These are phyloP conservation scores for Linnaemya tessellans DNA, from an alignment of 2,888 invertebrate species.

Conservation along the genomic window DNA sequence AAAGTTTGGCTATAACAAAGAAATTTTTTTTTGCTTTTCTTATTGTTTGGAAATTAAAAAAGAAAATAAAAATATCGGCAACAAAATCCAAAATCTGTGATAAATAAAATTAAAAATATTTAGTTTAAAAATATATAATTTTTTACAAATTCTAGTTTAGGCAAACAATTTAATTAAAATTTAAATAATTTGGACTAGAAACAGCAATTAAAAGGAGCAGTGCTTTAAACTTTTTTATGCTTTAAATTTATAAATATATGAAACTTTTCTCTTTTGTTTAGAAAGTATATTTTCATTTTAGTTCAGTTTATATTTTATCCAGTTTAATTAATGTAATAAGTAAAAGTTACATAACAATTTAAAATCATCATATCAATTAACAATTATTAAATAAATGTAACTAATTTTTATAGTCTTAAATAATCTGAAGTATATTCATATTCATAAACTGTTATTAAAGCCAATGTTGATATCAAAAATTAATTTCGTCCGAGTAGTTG, in stretches of 20 bases:
- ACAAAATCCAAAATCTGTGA: slow-evolving; percentile 72
- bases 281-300: slow-evolving; percentile 3
- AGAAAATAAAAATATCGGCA: slow-evolving; percentile 52
- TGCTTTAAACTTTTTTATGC: slow-evolving; percentile 26
- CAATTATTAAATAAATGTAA: slow-evolving; percentile 61
- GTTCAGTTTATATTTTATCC: slow-evolving; percentile 15
- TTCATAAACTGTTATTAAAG: not conserved
- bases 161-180: slow-evolving; percentile 46
- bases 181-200: slow-evolving; percentile 31
- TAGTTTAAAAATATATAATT: slow-evolving; percentile 58
- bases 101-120: slow-evolving; percentile 58
- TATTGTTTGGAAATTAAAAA: slow-evolving; percentile 39
- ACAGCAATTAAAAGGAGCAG: slow-evolving; percentile 50
- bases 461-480: not conserved
- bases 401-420: slow-evolving; percentile 63
- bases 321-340: slow-evolving; percentile 12
- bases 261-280: slow-evolving; percentile 15
- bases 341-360: slow-evolving; percentile 38
- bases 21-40: slow-evolving; percentile 19
- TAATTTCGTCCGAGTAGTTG: not conserved
- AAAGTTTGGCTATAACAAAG: slow-evolving; percentile 63
- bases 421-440: slow-evolving; percentile 10
- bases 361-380: slow-evolving; percentile 68
- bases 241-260: slow-evolving; percentile 15
- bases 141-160: slow-evolving; percentile 69